These are phyloP conservation scores for Protonemura montana DNA, from an alignment of 2,888 invertebrate species.

Conservation along the genomic window DNA sequence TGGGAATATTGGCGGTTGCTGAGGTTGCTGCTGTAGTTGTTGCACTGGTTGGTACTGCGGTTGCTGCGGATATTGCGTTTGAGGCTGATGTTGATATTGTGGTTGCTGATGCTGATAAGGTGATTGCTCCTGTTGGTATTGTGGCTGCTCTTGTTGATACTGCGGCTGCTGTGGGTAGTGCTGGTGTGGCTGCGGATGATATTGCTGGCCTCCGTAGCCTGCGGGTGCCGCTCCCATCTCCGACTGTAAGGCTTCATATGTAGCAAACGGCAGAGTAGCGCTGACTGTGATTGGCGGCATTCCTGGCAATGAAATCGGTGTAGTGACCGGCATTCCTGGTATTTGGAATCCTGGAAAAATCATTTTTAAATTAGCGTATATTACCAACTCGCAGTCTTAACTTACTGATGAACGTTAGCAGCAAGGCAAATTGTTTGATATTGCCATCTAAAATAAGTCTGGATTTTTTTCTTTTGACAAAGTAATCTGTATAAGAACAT, in stretches of 20 bases:
- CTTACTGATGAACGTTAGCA: no score
- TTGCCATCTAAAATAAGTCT: no score
- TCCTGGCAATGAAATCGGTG: slow-evolving; percentile 76
- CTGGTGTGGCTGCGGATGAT: background rate
- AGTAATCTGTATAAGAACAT: no score
- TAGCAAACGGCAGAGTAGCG: slow-evolving; percentile 71
- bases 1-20: slow-evolving; percentile 40
- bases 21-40: slow-evolving; percentile 37
- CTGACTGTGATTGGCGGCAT: slow-evolving; percentile 84
- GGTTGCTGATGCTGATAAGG: background rate
- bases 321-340: slow-evolving; percentile 63
- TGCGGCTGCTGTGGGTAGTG: background rate
- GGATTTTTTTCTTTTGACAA: no score
- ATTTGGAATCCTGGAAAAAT: slow-evolving; percentile 51
- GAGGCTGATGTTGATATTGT: background rate
- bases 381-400: no score
- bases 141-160: slow-evolving; percentile 44
- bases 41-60: background rate
- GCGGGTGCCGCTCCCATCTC: slow-evolving; percentile 45
- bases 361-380: background rate
- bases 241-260: slow-evolving; percentile 62
- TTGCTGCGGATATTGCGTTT: slow-evolving; percentile 46
- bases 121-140: background rate
- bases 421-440: no score
- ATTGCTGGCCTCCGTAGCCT: slow-evolving; percentile 30